These are phyloP conservation scores for Parazoanthus atlanticus DNA, from an alignment of 92 coral and sea anemone genomes.

Conservation along the genomic window DNA sequence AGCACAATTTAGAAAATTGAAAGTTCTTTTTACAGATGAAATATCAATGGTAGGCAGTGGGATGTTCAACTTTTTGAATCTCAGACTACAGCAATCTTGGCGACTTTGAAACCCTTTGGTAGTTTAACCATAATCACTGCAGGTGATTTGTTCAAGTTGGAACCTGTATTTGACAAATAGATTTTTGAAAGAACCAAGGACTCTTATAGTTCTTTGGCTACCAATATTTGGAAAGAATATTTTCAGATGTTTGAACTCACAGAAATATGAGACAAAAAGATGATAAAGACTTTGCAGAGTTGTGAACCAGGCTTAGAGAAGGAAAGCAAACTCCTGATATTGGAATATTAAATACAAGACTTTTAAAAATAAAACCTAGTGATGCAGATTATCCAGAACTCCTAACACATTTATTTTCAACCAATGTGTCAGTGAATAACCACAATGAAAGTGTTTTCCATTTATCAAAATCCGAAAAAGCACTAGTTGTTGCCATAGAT, in stretches of 20 bases:
- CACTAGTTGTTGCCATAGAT: background rate
- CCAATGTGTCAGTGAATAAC: constrained; percentile 1
- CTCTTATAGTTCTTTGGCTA: constrained; percentile 44
- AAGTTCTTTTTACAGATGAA: constrained; percentile 31
- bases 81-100: constrained; percentile 52
- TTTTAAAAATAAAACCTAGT: constrained; percentile 1
- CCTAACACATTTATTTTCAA: constrained; percentile 27
- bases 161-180: constrained; percentile 44
- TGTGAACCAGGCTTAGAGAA: constrained; percentile 44
- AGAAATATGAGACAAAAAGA: constrained; percentile 51
- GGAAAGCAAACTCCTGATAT: constrained; percentile 50
- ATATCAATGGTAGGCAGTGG: constrained; percentile 48
- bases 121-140: too few relatives aligned
- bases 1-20: constrained; percentile 24
- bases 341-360: background rate
- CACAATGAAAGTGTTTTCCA: constrained; percentile 26
- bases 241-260: constrained; percentile 45
- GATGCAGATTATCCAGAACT: constrained; percentile 1
- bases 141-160: too few relatives aligned
- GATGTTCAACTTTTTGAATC: constrained; percentile 42
- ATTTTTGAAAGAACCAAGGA: constrained; percentile 38
- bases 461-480: background rate
- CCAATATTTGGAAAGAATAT: constrained; percentile 51
- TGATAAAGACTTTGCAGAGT: constrained; percentile 46
- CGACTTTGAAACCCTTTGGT: constrained; percentile 42